Evolutionary conservation across 2,113 vertebrate species (phyloP).

Genomic region (Zootoca vivipara): DNA sequence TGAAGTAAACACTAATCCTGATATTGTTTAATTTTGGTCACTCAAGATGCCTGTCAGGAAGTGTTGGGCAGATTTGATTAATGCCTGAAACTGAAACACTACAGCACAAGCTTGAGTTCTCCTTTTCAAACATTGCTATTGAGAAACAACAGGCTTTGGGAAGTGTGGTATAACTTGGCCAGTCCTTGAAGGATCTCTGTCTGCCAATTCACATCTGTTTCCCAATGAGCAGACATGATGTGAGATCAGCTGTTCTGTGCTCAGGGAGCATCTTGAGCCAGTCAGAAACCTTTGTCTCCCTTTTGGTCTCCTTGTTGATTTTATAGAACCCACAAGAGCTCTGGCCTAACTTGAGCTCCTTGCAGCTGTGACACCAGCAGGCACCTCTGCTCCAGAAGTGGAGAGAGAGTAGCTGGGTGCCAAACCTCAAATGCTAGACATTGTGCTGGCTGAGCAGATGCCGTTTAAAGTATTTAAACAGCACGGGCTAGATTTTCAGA

Average conservation of each 20-base stretch:
- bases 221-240: conserved; percentile 53
- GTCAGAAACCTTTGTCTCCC: conserved; percentile 51
- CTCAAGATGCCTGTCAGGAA: neutral
- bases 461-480: conserved; percentile 21
- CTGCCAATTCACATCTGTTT: conserved; percentile 61
- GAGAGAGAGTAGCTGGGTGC: neutral
- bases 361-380: conserved; percentile 2
- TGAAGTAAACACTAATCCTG: conserved; percentile 25
- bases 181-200: neutral
- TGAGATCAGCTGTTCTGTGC: conserved; percentile 60
- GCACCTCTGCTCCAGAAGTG: neutral
- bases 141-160: conserved; percentile 27
- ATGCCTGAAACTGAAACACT: neutral
- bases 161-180: conserved; percentile 29
- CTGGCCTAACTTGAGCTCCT: neutral
- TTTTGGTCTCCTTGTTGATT: neutral
- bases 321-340: conserved; percentile 26
- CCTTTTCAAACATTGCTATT: neutral
- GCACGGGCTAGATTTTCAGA: conserved; percentile 18
- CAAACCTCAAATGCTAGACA: conserved; percentile 11
- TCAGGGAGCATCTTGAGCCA: conserved; percentile 6
- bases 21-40: neutral
- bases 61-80: neutral
- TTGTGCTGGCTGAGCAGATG: neutral
- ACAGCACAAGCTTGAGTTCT: neutral